Conservation (phyloP, 1,140 invertebrate genomes). For the Stegodyphus mimosarum region DNA sequence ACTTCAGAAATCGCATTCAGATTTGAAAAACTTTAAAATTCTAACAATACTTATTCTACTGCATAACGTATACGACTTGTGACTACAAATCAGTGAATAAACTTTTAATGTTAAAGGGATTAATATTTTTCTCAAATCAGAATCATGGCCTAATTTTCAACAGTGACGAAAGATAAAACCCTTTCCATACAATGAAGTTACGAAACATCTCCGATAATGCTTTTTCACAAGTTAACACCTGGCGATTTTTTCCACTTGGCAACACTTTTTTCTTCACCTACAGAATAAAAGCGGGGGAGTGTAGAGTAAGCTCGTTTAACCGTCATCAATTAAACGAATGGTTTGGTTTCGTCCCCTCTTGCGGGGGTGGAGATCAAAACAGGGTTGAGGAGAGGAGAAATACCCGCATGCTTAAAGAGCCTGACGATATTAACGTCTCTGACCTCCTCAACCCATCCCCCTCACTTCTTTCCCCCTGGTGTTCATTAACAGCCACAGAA, state of each 20-base stretch:
- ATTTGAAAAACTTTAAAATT: too few species aligned
- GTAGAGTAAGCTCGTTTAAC: background rate
- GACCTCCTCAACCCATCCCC: background rate
- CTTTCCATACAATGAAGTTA: too few species aligned
- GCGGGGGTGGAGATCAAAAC: slow-evolving; percentile 32
- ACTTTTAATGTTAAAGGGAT: too few species aligned
- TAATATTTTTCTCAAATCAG: too few species aligned
- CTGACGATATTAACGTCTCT: slow-evolving; percentile 40
- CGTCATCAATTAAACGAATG: slow-evolving; percentile 42
- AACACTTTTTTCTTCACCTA: background rate
- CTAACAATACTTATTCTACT: too few species aligned
- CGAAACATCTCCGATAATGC: too few species aligned
- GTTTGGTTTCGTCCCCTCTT: slow-evolving; percentile 7
- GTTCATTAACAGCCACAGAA: slow-evolving; percentile 52
- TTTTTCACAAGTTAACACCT: background rate
- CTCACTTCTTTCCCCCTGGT: slow-evolving; percentile 23
- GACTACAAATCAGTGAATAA: too few species aligned
- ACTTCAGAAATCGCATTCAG: too few species aligned
- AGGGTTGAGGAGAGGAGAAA: background rate
- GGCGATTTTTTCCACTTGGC: background rate
- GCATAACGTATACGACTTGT: too few species aligned
- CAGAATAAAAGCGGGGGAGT: background rate
- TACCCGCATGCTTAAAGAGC: slow-evolving; percentile 6
- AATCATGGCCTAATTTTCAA: too few species aligned
- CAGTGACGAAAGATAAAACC: too few species aligned